These are phyloP conservation scores for Poecilia gillii DNA, from an alignment of 2,797 vertebrate genomes.

Conservation along the genomic window DNA sequence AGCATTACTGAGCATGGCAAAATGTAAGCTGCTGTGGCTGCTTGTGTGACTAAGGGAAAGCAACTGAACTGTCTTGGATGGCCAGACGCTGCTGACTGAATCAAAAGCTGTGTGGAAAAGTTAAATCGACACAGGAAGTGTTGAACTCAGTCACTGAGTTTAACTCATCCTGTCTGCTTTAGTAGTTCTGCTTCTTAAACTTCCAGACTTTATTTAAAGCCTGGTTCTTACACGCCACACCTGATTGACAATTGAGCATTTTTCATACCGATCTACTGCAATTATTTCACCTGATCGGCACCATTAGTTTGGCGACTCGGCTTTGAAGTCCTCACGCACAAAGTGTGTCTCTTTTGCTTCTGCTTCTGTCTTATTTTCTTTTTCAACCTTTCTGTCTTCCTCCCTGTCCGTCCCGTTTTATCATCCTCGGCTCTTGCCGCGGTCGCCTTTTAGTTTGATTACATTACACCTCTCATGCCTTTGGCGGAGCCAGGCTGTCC, in stretches of 20 bases:
- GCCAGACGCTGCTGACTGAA: background rate
- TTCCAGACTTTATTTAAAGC: slow-evolving; percentile 45
- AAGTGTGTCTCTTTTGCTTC: slow-evolving; percentile 74
- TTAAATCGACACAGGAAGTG: background rate
- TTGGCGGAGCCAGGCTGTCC: slow-evolving; percentile 93
- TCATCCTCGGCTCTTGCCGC: slow-evolving; percentile 83
- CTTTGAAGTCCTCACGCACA: slow-evolving; percentile 54
- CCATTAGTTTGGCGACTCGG: slow-evolving; percentile 47
- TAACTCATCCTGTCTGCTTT: slow-evolving; percentile 3
- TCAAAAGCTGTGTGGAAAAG: background rate
- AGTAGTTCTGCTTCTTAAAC: slow-evolving; percentile 15
- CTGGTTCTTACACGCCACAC: slow-evolving; percentile 52
- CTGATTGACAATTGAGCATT: slow-evolving; percentile 56
- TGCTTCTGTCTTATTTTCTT: slow-evolving; percentile 75
- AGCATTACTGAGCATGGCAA: slow-evolving; percentile 3
- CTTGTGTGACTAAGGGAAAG: background rate
- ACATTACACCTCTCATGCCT: slow-evolving; percentile 91
- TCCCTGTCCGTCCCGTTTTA: slow-evolving; percentile 44
- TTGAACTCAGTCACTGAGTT: background rate
- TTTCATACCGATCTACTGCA: slow-evolving; percentile 7
- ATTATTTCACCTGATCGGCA: slow-evolving; percentile 12
- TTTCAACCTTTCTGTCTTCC: slow-evolving; percentile 45
- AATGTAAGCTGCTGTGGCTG: background rate
- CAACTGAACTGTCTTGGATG: slow-evolving; percentile 2
- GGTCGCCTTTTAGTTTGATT: slow-evolving; percentile 95